Percentiles rank a stretch among this genome's conserved stretches.
Conservation (phyloP, 37 sponge, comb jelly and placozoan genomes). For the Corticium candelabrum region DNA sequence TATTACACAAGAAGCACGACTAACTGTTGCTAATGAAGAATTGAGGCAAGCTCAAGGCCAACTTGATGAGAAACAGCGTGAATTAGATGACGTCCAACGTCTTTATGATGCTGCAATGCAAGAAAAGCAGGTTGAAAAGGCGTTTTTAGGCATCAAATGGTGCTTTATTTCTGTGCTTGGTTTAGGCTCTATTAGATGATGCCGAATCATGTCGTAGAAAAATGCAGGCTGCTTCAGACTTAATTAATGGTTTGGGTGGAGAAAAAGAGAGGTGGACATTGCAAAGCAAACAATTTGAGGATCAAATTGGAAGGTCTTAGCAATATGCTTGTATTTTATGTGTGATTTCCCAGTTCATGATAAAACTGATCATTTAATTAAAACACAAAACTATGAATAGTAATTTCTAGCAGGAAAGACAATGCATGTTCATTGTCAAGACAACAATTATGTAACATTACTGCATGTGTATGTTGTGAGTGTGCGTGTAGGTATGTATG, state of each 20-base stretch:
- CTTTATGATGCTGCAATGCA: constrained; percentile 93
- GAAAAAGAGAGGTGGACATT: constrained; percentile 95
- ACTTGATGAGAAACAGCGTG: constrained; percentile 81
- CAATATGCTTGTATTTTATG: not conserved
- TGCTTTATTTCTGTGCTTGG: no score
- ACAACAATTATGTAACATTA: not conserved
- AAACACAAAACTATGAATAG: not conserved
- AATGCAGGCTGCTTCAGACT: constrained; percentile 90
- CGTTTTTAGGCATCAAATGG: no score
- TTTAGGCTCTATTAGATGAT: constrained; percentile 54
- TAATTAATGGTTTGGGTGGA: constrained; percentile 90
- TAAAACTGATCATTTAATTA: not conserved
- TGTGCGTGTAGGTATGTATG: not conserved
- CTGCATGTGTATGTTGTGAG: not conserved
- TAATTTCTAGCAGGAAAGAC: not conserved
- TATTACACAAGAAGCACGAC: constrained; percentile 62
- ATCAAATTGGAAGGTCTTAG: constrained; percentile 60
- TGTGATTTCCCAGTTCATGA: not conserved
- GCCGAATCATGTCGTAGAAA: constrained; percentile 90
- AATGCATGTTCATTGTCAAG: not conserved
- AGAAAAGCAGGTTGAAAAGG: constrained; percentile 57
- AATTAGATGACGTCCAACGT: constrained; percentile 83
- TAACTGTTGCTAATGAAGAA: constrained; percentile 52
- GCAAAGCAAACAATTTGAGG: constrained; percentile 92
- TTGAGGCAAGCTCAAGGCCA: constrained; percentile 74